A percentile compares a stretch with the other conserved stretches of the same genome.
Conservation (phyloP, 2,113 vertebrate species). For the Crotalus viridis region DNA sequence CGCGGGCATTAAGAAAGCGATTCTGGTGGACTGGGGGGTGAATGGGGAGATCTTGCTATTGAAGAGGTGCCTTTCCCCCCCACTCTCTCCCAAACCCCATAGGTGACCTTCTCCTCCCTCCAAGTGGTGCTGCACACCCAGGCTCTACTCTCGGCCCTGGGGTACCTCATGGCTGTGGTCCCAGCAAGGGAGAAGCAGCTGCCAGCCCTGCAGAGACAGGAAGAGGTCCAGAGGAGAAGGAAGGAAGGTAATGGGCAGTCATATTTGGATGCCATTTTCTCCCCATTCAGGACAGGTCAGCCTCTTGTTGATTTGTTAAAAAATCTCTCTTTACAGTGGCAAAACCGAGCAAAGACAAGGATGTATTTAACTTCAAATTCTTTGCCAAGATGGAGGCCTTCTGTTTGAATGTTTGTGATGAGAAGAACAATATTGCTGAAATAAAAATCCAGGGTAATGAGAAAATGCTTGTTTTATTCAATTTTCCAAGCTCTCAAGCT, state of each 20-base stretch:
- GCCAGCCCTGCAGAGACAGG: conserved; percentile 47
- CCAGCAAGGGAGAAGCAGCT: conserved; percentile 57
- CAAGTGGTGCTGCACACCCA: conserved; percentile 87
- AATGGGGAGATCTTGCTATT: background rate
- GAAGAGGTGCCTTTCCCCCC: background rate
- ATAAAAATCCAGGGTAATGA: conserved; percentile 88
- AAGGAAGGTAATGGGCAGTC: conserved; percentile 72
- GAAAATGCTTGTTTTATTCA: background rate
- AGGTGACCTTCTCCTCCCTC: conserved; percentile 93
- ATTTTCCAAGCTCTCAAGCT: background rate
- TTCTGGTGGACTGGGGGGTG: background rate
- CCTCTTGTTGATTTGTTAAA: background rate
- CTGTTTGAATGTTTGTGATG: conserved; percentile 84
- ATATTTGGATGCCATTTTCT: background rate
- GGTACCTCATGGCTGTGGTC: conserved; percentile 76
- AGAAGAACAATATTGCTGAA: conserved; percentile 85
- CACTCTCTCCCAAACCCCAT: conserved; percentile 20
- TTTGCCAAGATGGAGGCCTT: conserved; percentile 87
- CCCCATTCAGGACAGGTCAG: background rate
- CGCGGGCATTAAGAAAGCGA: background rate
- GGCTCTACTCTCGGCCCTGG: conserved; percentile 86
- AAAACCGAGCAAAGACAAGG: conserved; percentile 73
- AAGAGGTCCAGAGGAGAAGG: conserved; percentile 59
- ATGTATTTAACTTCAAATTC: conserved; percentile 83
- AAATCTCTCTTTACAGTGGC: conserved; percentile 61